These are phyloP conservation scores for Chaetoderma sp. DNA, from an alignment of 2,888 invertebrate genomes.

Conservation along the genomic window DNA sequence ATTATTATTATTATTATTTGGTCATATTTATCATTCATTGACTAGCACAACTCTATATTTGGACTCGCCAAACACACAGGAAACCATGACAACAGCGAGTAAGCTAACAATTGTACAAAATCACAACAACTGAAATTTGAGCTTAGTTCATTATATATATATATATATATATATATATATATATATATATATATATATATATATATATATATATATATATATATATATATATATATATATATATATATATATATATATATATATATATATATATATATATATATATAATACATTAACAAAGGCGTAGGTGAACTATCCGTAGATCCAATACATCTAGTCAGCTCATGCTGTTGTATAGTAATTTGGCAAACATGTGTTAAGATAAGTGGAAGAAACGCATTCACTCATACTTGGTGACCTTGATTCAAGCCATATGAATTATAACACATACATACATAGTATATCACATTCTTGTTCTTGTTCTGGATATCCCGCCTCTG, in stretches of 20 bases:
- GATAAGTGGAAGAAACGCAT: too few species aligned
- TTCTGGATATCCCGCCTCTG: too few species aligned
- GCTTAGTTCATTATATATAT: background rate
- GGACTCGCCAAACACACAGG: background rate
- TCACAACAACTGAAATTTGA: background rate
- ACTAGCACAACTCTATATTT: background rate
- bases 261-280: background rate
- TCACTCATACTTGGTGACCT: too few species aligned
- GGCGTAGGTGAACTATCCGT: background rate
- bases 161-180: constrained; percentile 7
- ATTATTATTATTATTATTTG: background rate
- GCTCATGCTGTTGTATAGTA: background rate
- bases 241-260: constrained; percentile 3
- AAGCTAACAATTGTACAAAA: background rate
- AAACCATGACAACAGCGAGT: background rate
- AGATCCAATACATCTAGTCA: background rate
- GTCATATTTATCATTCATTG: too few species aligned
- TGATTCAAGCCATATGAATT: too few species aligned
- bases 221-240: constrained; percentile 9
- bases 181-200: constrained; percentile 8
- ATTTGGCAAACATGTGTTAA: too few species aligned
- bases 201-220: constrained; percentile 9
- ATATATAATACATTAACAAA: background rate
- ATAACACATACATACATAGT: too few species aligned
- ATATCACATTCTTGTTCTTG: too few species aligned